Evolutionary conservation across 2,888 invertebrate genomes (phyloP), one percentile per base, ranked within the genome.

Genomic region (Nysson spinosus): DNA sequence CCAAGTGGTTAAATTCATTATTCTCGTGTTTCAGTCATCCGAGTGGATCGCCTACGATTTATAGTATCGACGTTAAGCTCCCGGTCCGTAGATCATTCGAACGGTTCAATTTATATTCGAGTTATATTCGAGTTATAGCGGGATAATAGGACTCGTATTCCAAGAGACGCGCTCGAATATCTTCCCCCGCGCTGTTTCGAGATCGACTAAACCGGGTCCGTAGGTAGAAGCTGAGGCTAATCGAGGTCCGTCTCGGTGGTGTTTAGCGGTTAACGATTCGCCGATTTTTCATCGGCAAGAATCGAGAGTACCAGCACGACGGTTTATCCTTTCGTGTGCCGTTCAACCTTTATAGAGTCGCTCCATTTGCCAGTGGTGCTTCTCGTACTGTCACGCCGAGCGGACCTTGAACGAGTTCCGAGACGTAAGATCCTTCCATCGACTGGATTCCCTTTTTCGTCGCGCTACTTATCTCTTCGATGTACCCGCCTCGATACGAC

Each of bases 341-440:
- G 67, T 71, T 71, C 49, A 56, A 73, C 63, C 72, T 83, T 83
- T 83, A 83, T 83, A 78, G 80, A 83, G 82, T 77, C 77, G 81
- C 79, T 83, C 81, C 79, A 81, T 82, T 83, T 81, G 76, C 78
- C 72, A 46, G 49, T 24, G 54, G 39, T 55, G 54, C 49, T 57
- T 44, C 60, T 19, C 14, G n/a, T n/a, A 17, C 32, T 40, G 2
- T 46, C 51, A 19, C 17, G 16, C 46, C 47, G 46, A n/a, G 30
- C 35, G 46, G 55, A 40, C 40, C 63, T 55, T 52, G 56, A 51
- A 37, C 46, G 35, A 39, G 55, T 30, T 39, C 44, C 44, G 32
- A 49, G 34, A 54, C 44, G 60, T 42, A 57, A 34, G 52, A 39
- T 50, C 49, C 35, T 54, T 56, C 56, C 32, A 24, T 22, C 30